Base-by-base conservation (phyloP, 2,797 vertebrate species). In the Chanos chanos region DNA sequence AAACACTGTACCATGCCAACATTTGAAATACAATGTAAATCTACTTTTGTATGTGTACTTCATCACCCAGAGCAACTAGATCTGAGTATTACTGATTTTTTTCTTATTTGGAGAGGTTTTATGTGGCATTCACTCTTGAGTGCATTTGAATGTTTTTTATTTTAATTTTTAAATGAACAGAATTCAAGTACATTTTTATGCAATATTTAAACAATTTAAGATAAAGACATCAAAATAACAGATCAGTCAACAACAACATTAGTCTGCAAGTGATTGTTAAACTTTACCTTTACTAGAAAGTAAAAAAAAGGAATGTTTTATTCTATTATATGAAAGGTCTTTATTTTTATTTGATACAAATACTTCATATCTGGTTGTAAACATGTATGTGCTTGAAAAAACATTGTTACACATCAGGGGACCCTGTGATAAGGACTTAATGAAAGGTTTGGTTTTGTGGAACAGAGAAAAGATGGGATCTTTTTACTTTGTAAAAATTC, bases 251-350 rank as follows among this genome's bases (percentile, higher is more conserved):
- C n/a, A n/a, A n/a, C n/a, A n/a, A n/a, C n/a, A n/a, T n/a, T n/a
- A n/a, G n/a, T n/a, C 55, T 36, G 25, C 16, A 47, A 10, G 18
- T 37, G 24, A 39, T 66, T 31, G 36, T 36, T 60, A 15, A 53
- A 51, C 39, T 13, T 5, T 61, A 69, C 40, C 25, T 72, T 51
- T 64, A 62, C 48, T 53, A 49, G 30, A 52, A 37, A 27, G 45
- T 67, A 13, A 44, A 51, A 51, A 21, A 53, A 55, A n/a, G n/a
- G 61, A 67, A 64, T 61, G 70, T 57, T 66, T 66, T 68, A 64
- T 22, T 30, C 36, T 43, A 48, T 47, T 49, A 53, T 58, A 28
- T 61, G 64, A 37, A 59, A 64, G 49, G 43, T 53, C 64, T 61
- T 61, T 66, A 61, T 55, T 66, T 52, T 49, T n/a, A 30, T 37